A percentile compares a stretch with the other conserved stretches of the same genome.
These are phyloP conservation scores for Dicaeum eximium DNA, from an alignment of 2,113 vertebrate genomes.

Conservation along the genomic window DNA sequence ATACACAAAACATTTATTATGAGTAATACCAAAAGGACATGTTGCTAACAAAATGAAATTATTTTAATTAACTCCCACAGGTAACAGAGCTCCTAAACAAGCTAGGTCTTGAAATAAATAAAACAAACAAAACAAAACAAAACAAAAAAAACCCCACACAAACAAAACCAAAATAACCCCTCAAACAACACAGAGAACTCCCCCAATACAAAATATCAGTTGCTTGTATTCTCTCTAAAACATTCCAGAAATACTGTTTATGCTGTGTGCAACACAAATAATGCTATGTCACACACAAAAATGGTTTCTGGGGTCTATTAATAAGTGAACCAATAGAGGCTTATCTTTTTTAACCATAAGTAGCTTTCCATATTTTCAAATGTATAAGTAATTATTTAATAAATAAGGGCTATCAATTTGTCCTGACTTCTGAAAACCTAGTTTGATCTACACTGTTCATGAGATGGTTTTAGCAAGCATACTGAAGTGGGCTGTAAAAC, in stretches of 20 bases:
- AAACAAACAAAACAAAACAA: neutral
- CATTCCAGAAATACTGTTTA: neutral
- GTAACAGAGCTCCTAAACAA: neutral
- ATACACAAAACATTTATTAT: neutral
- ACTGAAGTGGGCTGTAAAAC: neutral
- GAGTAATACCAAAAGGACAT: neutral
- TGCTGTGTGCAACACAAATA: neutral
- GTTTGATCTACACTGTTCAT: neutral
- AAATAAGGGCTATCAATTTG: neutral
- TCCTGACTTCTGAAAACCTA: neutral
- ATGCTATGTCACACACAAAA: neutral
- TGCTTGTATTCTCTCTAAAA: neutral
- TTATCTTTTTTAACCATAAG: neutral
- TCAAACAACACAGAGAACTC: neutral
- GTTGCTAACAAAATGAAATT: neutral
- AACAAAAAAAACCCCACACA: too few relatives aligned
- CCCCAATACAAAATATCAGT: accelerated
- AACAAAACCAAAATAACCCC: accelerated
- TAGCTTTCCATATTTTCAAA: neutral
- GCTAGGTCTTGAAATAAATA: accelerated
- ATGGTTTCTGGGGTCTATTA: neutral
- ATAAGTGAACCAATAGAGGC: neutral
- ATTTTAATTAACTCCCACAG: neutral
- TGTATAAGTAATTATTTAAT: neutral
- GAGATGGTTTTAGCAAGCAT: neutral